These are phyloP conservation scores for Eleginops maclovinus DNA, from an alignment of 2,113 vertebrate species.

Conservation along the genomic window DNA sequence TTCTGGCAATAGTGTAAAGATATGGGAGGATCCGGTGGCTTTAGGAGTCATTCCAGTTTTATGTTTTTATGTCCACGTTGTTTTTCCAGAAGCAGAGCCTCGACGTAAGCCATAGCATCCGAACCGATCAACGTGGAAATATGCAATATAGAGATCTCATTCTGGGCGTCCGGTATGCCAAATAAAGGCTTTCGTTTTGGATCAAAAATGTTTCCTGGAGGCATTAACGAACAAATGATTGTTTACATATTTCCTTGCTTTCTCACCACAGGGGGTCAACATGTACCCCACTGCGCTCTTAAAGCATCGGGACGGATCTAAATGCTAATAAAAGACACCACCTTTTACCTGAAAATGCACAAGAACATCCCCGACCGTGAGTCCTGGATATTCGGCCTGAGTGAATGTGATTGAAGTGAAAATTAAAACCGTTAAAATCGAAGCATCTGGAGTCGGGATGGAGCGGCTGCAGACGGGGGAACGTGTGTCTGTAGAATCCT, in stretches of 20 bases:
- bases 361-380: constrained; percentile 21
- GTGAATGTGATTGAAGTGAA: background rate
- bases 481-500: background rate
- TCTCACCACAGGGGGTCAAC: too few relatives aligned
- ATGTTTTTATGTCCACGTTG: constrained; percentile 37
- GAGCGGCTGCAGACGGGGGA: too few relatives aligned
- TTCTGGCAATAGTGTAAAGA: constrained; percentile 80
- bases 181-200: constrained; percentile 30
- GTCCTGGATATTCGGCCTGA: constrained; percentile 6
- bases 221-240: constrained; percentile 74
- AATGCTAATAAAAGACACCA: constrained; percentile 58
- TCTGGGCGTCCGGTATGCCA: constrained; percentile 47
- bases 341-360: constrained; percentile 47
- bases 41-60: constrained; percentile 76
- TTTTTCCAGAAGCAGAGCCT: constrained; percentile 50
- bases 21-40: constrained; percentile 71
- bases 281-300: background rate
- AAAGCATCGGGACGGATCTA: constrained; percentile 42
- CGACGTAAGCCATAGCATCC: constrained; percentile 58
- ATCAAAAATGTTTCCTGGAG: constrained; percentile 49
- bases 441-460: too few relatives aligned
- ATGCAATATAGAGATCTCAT: constrained; percentile 59
- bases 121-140: constrained; percentile 42
- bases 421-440: too few relatives aligned
- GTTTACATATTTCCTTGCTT: constrained; percentile 51